Percentiles rank a stretch among this genome's conserved stretches.
Evolutionary conservation across 2,113 vertebrate species (phyloP).

Genomic region (Vulpes ferrilata): DNA sequence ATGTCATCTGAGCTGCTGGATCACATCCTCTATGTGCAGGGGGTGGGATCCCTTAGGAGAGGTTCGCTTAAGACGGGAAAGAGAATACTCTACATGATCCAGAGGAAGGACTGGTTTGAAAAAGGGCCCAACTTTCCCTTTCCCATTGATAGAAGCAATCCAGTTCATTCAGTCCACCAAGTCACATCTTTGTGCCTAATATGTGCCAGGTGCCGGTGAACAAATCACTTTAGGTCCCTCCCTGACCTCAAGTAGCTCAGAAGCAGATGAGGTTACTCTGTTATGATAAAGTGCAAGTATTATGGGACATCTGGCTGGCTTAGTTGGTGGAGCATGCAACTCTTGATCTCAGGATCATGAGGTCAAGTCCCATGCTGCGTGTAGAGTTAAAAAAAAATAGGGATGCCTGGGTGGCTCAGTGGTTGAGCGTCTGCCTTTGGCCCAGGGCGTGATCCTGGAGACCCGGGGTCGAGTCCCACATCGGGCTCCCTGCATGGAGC

Average conservation of each 20-base stretch:
- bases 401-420: neutral
- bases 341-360: neutral
- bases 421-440: too few species aligned
- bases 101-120: neutral
- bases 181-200: neutral
- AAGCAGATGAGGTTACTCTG: neutral
- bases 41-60: neutral
- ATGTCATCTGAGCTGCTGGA: neutral
- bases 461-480: too few species aligned
- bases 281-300: neutral
- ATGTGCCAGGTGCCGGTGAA: neutral
- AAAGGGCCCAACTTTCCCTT: neutral
- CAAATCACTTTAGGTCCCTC: neutral
- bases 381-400: neutral
- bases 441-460: too few species aligned
- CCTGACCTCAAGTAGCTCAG: neutral
- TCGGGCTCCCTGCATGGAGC: too few species aligned
- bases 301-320: neutral
- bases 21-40: neutral
- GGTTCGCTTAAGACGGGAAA: neutral
- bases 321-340: too few species aligned
- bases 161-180: neutral
- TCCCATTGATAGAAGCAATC: neutral
- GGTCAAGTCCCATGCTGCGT: neutral
- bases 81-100: neutral